Conservation (phyloP, 2,888 invertebrate species). For the Heliconius ethilla region DNA sequence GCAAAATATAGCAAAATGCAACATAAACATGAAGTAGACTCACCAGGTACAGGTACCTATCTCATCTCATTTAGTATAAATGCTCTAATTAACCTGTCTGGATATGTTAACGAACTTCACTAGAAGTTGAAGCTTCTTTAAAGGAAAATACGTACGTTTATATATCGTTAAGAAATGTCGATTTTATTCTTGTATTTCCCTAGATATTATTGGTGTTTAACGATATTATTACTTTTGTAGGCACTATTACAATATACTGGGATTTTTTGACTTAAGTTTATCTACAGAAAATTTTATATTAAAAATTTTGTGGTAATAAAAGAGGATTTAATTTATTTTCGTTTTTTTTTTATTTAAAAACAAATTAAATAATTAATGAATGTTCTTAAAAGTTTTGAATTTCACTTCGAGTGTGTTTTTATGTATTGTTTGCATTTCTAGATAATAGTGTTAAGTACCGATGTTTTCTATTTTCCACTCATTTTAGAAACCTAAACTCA, state of each 20-base stretch:
- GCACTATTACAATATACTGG: not conserved
- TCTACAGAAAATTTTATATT: too few relatives aligned
- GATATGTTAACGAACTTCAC: conserved; percentile 18
- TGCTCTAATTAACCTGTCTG: conserved; percentile 31
- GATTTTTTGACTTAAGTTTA: too few relatives aligned
- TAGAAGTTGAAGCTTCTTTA: conserved; percentile 3
- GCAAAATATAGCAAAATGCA: conserved; percentile 4
- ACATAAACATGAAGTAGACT: conserved; percentile 21
- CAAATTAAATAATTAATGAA: too few relatives aligned
- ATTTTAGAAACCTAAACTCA: too few relatives aligned
- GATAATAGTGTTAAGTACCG: too few relatives aligned
- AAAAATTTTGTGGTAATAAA: too few relatives aligned
- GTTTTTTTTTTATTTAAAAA: too few relatives aligned
- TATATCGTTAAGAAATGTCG: not conserved
- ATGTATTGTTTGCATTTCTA: too few relatives aligned
- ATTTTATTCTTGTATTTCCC: not conserved
- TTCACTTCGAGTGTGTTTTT: too few relatives aligned
- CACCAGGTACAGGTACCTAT: not conserved
- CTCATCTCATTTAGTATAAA: conserved; percentile 31
- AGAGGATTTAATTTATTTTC: too few relatives aligned
- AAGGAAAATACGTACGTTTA: conserved; percentile 2
- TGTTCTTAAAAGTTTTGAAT: too few relatives aligned
- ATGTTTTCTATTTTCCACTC: too few relatives aligned
- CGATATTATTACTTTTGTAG: not conserved
- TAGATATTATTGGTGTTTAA: not conserved